These are phyloP conservation scores for Drosophila flavopinicola DNA, from an alignment of 2,888 invertebrate genomes.

Conservation along the genomic window DNA sequence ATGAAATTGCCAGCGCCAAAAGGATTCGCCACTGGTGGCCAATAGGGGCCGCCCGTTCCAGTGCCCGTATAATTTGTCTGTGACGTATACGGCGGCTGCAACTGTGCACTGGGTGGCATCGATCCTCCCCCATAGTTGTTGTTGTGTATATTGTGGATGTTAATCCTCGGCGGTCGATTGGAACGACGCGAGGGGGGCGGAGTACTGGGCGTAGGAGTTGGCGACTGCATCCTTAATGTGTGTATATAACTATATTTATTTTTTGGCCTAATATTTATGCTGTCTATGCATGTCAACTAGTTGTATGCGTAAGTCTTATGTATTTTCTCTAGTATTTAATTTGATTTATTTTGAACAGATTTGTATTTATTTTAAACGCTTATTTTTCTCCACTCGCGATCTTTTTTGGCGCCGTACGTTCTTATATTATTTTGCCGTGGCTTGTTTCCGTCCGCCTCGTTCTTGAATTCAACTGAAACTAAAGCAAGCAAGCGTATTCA, in stretches of 20 bases:
- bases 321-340: slow-evolving; percentile 1
- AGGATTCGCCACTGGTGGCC: slow-evolving; percentile 83
- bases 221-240: slow-evolving; percentile 24
- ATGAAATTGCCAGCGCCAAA: slow-evolving; percentile 90
- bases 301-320: no score
- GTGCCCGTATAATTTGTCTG: slow-evolving; percentile 71
- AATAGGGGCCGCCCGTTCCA: slow-evolving; percentile 76
- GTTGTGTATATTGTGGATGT: slow-evolving; percentile 69
- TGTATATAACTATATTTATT: not conserved
- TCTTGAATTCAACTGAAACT: slow-evolving; percentile 77
- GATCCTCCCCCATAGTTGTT: slow-evolving; percentile 61
- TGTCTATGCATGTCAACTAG: slow-evolving; percentile 11
- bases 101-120: slow-evolving; percentile 72
- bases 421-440: slow-evolving; percentile 26
- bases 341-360: slow-evolving; percentile 4
- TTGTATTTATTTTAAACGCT: slow-evolving; percentile 29
- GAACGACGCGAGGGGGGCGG: slow-evolving; percentile 71
- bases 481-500: slow-evolving; percentile 51
- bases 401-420: slow-evolving; percentile 19
- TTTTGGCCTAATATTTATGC: not conserved
- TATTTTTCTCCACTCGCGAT: slow-evolving; percentile 34
- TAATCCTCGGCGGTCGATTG: slow-evolving; percentile 82
- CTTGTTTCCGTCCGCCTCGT: slow-evolving; percentile 73
- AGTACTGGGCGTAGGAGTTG: slow-evolving; percentile 46
- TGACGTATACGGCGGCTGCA: slow-evolving; percentile 71